A percentile compares a stretch with the other conserved stretches of the same genome.
phyloP scores from a whole-genome alignment of 2,113 vertebrate species.

The Otus sunia region DNA sequence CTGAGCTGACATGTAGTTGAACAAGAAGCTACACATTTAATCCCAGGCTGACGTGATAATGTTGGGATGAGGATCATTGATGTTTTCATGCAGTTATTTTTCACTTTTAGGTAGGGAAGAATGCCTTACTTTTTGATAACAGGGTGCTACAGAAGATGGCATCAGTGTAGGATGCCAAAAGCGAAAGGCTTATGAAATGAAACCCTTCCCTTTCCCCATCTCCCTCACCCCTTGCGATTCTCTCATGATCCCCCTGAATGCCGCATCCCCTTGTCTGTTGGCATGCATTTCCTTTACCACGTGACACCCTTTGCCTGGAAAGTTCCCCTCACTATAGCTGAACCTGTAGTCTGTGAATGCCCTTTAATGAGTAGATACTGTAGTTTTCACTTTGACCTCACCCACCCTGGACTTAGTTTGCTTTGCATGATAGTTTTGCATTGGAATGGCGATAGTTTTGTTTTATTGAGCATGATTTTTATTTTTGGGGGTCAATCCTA shows the following conservation, averaged over 20 bases:
- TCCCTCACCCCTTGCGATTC: constrained; percentile 10
- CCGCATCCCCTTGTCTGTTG: constrained; percentile 64
- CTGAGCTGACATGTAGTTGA: not conserved
- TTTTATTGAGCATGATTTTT: constrained; percentile 86
- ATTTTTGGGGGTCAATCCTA: constrained; percentile 82
- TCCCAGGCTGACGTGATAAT: not conserved
- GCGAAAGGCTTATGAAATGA: not conserved
- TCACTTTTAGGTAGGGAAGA: not conserved
- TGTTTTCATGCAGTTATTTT: not conserved
- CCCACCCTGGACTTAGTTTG: constrained; percentile 59
- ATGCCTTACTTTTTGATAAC: not conserved
- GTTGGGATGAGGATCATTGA: not conserved
- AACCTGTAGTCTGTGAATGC: constrained; percentile 53
- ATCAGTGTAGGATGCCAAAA: not conserved
- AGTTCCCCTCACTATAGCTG: constrained; percentile 32
- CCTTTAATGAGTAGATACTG: constrained; percentile 45
- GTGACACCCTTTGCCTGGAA: constrained; percentile 53
- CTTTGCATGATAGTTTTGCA: constrained; percentile 84
- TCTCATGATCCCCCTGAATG: constrained; percentile 45
- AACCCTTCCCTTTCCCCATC: constrained; percentile 1
- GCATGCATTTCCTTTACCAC: constrained; percentile 74
- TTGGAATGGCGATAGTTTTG: constrained; percentile 81
- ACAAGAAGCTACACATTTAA: not conserved
- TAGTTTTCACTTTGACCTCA: constrained; percentile 49
- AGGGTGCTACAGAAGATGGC: not conserved